Percentiles rank a stretch among this genome's conserved stretches.
These are phyloP conservation scores for Pomatorhinus ruficollis DNA, from an alignment of 2,113 vertebrate species.

Conservation along the genomic window DNA sequence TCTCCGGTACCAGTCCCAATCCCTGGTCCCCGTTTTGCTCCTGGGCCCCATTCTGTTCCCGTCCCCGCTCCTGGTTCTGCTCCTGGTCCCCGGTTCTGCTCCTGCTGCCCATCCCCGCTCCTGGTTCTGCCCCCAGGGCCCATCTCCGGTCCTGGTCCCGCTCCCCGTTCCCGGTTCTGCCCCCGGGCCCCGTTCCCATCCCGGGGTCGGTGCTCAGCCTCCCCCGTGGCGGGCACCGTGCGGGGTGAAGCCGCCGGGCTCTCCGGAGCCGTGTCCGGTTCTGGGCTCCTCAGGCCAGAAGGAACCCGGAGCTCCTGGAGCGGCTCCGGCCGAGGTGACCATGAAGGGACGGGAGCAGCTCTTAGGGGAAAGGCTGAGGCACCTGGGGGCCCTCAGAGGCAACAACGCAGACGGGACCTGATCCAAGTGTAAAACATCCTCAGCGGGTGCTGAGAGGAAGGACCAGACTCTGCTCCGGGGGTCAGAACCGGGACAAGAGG, in stretches of 20 bases:
- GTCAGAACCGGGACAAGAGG: too few relatives aligned
- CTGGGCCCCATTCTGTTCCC: accelerated
- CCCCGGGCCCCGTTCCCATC: too few relatives aligned
- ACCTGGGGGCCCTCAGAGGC: accelerated
- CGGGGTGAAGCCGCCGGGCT: background rate
- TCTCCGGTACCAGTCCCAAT: too few relatives aligned
- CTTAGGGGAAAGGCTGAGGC: background rate
- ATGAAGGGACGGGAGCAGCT: accelerated
- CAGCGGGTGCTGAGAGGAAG: background rate
- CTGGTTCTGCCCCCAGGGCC: too few relatives aligned
- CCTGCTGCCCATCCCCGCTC: too few relatives aligned
- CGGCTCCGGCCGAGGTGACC: background rate
- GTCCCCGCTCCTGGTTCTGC: background rate
- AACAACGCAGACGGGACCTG: accelerated
- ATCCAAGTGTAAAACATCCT: too few relatives aligned
- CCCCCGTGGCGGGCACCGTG: too few relatives aligned
- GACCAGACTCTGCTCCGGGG: too few relatives aligned
- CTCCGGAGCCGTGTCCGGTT: accelerated
- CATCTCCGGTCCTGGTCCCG: accelerated
- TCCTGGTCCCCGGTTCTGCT: background rate
- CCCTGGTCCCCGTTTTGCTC: too few relatives aligned
- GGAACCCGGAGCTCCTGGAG: background rate
- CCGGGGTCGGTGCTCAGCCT: background rate
- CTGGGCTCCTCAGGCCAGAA: background rate
- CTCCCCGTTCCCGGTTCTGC: background rate